These are phyloP conservation scores for Grallaria varia DNA, from an alignment of 2,113 vertebrate genomes.

Conservation along the genomic window DNA sequence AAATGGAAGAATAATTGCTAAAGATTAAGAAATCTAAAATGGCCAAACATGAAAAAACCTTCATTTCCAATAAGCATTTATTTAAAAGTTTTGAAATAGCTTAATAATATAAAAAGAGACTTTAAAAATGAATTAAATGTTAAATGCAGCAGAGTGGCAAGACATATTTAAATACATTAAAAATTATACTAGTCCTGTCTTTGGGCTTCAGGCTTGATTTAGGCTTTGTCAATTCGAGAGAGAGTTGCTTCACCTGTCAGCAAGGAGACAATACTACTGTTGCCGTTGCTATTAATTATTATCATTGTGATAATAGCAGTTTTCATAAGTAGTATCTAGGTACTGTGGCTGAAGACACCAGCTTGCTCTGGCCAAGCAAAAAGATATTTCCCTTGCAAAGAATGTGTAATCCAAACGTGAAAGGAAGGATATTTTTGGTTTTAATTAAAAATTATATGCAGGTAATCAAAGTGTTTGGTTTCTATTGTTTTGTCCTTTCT, in stretches of 20 bases:
- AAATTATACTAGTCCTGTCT: background rate
- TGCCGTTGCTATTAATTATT: background rate
- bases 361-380: background rate
- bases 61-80: slow-evolving; percentile 16
- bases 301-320: background rate
- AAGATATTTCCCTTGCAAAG: background rate
- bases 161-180: slow-evolving; percentile 8
- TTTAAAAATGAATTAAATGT: slow-evolving; percentile 8
- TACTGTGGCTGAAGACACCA: background rate
- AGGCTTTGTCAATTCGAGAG: background rate
- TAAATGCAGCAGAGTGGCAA: background rate
- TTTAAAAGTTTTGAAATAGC: slow-evolving; percentile 25
- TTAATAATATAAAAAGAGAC: background rate
- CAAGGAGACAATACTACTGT: background rate
- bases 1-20: slow-evolving; percentile 48
- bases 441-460: background rate
- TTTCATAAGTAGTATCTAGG: background rate
- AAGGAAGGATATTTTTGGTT: background rate
- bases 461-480: background rate
- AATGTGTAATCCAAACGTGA: background rate
- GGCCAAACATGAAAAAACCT: background rate
- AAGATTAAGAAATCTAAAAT: slow-evolving; percentile 49
- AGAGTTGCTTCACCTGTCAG: background rate
- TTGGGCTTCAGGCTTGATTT: background rate
- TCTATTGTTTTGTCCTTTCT: background rate